Conservation (phyloP, 1,140 invertebrate species). For the Drusus annulatus region DNA sequence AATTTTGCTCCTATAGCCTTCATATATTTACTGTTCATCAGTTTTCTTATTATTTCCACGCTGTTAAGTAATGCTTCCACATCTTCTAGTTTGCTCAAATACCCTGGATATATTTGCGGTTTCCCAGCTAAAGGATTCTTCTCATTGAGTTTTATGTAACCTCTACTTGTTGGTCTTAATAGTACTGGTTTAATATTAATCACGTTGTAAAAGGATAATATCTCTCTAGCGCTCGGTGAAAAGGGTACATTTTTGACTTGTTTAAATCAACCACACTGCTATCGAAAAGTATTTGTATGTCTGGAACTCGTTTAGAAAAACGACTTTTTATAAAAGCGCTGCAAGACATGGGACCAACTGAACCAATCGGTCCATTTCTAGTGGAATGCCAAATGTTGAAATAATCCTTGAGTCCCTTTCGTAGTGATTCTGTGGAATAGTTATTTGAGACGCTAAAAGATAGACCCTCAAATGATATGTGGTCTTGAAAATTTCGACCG, state of each 20-base stretch:
- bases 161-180: not conserved
- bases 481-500: conserved; percentile 71
- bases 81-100: not conserved
- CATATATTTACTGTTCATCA: not conserved
- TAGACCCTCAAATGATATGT: conserved; percentile 53
- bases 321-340: conserved; percentile 8
- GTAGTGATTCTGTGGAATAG: not conserved
- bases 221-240: not conserved
- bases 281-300: conserved; percentile 2
- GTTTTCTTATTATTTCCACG: not conserved
- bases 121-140: not conserved
- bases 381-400: not conserved
- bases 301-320: not conserved
- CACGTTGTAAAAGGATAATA: conserved; percentile 12
- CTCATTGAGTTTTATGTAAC: not conserved
- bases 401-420: not conserved
- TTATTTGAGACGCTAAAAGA: not conserved
- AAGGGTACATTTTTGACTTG: not conserved
- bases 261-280: not conserved
- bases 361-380: not conserved
- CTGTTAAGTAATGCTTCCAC: not conserved
- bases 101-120: not conserved
- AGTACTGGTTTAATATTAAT: conserved; percentile 10
- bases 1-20: conserved; percentile 13
- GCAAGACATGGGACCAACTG: conserved; percentile 26